phyloP scores from a whole-genome alignment of 1,140 invertebrate genomes.

The Laupala kohalensis region DNA sequence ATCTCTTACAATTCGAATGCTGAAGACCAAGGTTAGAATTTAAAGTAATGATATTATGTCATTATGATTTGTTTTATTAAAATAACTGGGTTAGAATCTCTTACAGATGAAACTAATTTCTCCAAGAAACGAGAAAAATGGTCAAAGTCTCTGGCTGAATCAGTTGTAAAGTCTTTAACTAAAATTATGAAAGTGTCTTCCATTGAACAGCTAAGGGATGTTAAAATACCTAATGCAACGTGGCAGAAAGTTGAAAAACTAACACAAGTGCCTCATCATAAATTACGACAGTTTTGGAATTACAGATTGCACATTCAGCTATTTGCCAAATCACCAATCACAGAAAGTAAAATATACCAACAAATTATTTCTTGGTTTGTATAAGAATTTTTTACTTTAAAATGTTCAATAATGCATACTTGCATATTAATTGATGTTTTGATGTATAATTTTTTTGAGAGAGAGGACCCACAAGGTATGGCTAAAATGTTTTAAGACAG shows the following conservation, averaged over 20 bases:
- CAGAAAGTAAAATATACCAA: neutral
- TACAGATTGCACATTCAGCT: neutral
- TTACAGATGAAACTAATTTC: no score
- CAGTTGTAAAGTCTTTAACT: neutral
- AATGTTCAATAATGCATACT: no score
- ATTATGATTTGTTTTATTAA: no score
- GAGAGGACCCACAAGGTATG: no score
- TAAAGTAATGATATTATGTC: no score
- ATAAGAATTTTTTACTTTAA: neutral
- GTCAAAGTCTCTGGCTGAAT: no score
- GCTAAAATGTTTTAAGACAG: no score
- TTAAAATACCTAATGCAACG: neutral
- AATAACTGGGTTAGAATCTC: no score
- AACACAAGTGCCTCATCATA: neutral
- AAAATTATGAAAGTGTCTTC: neutral
- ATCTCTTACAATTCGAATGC: neutral
- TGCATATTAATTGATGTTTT: no score
- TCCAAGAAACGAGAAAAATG: no score
- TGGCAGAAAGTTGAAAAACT: neutral
- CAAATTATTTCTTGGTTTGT: neutral
- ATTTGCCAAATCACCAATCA: neutral
- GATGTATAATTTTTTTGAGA: no score
- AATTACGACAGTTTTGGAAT: neutral
- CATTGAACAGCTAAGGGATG: neutral
- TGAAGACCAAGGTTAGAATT: no score